Percentiles rank a stretch among this genome's conserved stretches.
phyloP scores from a whole-genome alignment of 2,888 invertebrate species.

The Leptinotarsa tumamoca region DNA sequence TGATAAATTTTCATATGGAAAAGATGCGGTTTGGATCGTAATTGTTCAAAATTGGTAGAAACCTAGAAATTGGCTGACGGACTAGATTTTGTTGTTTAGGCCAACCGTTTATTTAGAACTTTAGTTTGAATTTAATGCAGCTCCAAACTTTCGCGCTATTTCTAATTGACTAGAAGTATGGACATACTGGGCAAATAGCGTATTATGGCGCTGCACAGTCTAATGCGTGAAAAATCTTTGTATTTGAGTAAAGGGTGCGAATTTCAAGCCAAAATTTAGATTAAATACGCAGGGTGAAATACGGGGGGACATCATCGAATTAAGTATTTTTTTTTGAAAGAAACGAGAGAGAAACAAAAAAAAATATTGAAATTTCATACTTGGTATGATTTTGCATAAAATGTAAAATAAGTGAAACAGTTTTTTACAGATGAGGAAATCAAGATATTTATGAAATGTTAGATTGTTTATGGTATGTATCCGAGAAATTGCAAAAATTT shows the following conservation, averaged over 20 bases:
- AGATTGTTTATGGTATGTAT: too few relatives aligned
- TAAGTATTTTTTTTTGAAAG: too few relatives aligned
- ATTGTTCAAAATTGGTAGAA: not conserved
- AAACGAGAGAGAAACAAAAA: not conserved
- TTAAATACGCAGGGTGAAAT: not conserved
- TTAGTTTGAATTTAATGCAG: constrained; percentile 47
- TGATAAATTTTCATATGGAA: not conserved
- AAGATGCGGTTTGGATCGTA: not conserved
- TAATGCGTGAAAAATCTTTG: constrained; percentile 16
- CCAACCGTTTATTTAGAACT: constrained; percentile 18
- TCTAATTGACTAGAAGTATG: constrained; percentile 61
- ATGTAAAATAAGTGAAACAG: too few relatives aligned
- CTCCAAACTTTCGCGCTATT: constrained; percentile 53
- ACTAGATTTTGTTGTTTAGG: constrained; percentile 19
- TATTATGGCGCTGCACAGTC: constrained; percentile 35
- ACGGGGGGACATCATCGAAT: not conserved
- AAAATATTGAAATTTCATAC: not conserved
- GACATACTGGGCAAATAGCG: constrained; percentile 51
- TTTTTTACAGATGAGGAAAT: too few relatives aligned
- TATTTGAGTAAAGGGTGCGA: constrained; percentile 18
- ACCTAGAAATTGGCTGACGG: not conserved
- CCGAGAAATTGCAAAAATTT: too few relatives aligned
- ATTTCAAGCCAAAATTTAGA: constrained; percentile 15
- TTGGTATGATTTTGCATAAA: too few relatives aligned
- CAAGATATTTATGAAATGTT: too few relatives aligned